A percentile compares a stretch with the other conserved stretches of the same genome.
Conservation (phyloP, 2,888 invertebrate genomes). For the Drosophila putrida region DNA sequence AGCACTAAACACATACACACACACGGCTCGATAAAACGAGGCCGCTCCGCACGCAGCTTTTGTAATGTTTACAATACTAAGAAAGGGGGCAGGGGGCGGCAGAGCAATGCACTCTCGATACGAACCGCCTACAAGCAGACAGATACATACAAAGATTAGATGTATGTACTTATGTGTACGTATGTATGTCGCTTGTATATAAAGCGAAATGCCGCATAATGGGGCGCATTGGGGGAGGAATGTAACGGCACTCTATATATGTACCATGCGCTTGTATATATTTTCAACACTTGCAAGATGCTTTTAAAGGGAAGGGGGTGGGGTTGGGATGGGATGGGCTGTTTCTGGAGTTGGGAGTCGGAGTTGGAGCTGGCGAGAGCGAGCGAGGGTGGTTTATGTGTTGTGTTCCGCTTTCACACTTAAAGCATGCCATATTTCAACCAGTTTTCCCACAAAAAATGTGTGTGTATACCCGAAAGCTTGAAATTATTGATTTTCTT, state of each 20-base stretch:
- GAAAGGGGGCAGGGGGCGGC: conserved; percentile 39
- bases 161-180: conserved; percentile 17
- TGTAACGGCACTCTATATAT: conserved; percentile 59
- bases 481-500: conserved; percentile 76
- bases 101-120: conserved; percentile 74
- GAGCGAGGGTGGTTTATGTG: conserved; percentile 74
- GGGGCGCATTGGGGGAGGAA: conserved; percentile 71
- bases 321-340: conserved; percentile 16
- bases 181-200: conserved; percentile 17
- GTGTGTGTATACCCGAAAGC: conserved; percentile 67
- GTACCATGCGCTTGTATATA: conserved; percentile 12
- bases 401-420: conserved; percentile 66
- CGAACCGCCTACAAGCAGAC: conserved; percentile 59
- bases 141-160: conserved; percentile 59
- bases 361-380: conserved; percentile 49
- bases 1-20: conserved; percentile 46
- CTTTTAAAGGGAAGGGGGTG: conserved; percentile 35
- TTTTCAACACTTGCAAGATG: conserved; percentile 56
- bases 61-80: conserved; percentile 71
- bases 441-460: conserved; percentile 47
- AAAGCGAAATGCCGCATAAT: conserved; percentile 66
- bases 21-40: conserved; percentile 58
- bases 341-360: conserved; percentile 7
- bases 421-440: conserved; percentile 69
- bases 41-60: conserved; percentile 73